Evolutionary conservation across 1,140 invertebrate genomes (phyloP), one percentile per base, ranked within the genome.

Genomic region (Trichogramma pretiosum): DNA sequence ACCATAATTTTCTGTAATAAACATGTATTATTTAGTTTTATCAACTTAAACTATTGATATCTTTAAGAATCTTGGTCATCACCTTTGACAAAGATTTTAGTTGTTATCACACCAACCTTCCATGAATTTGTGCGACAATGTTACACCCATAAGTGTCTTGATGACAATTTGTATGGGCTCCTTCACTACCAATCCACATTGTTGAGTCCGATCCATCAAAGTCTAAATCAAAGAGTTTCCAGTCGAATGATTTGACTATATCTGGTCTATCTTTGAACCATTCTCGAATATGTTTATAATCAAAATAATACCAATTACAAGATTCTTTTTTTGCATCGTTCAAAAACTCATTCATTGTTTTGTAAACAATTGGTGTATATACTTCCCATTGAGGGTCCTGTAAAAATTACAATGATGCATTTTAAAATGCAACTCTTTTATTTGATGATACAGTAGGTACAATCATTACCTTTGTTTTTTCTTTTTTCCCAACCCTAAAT

Each of bases 101-200:
- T 35, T 24, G 11, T 40, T 24, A 30, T 26, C n/a, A 35, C 14
- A 49, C 39, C 14, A 69, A 89, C 89, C 77, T 84, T 61, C 93
- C 93, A 73, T 78, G 76, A 42, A 93, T 71, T 75, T 98, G 93
- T 38, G 83, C 84, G 17, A 97, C 81, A 59, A 97, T 79, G 74
- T 97, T 98, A 56, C 80, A 89, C 0, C 92, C 93, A 75, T 97
- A 97, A 3, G 90, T 88, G 67, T 98, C 93, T 64, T 84, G 82
- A 73, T 98, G 93, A 53, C 91, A 93, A 22, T 91, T 89, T 2
- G 94, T 97, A 64, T 94, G 87, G 19, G 92, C 83, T 11, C 88
- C 88, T 61, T 76, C 73, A 52, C 80, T 89, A 19, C 93, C 92
- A 46, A 97, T 79, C 93, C 93, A 98, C 11, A 95, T 72, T 26